Conservation (phyloP, 2,888 invertebrate species). For the Beris chalybata region DNA sequence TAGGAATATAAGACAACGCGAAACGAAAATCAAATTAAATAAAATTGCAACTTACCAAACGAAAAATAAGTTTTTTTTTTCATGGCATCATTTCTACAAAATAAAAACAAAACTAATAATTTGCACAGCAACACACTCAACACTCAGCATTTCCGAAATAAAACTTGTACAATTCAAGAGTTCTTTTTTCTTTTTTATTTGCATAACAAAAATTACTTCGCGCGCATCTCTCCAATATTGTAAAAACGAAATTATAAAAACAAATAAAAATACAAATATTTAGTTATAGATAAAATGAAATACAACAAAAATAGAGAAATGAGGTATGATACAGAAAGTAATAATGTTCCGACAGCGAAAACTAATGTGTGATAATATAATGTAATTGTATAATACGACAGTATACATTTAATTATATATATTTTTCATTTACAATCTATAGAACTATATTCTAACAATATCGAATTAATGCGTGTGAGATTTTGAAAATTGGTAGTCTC, state of each 20-base stretch:
- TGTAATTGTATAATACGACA: too few species aligned
- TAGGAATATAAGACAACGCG: neutral
- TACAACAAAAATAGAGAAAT: constrained; percentile 1
- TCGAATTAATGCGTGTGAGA: too few species aligned
- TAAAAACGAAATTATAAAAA: neutral
- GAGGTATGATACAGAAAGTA: neutral
- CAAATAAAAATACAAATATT: neutral
- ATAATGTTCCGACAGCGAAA: neutral
- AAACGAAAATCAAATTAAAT: constrained; percentile 1
- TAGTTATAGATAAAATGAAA: neutral
- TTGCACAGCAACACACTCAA: too few species aligned
- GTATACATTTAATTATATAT: too few species aligned
- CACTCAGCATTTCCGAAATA: neutral
- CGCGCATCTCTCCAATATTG: too few species aligned
- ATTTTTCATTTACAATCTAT: too few species aligned
- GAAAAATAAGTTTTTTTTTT: neutral
- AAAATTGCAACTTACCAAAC: neutral
- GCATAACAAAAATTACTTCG: too few species aligned
- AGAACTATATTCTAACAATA: too few species aligned
- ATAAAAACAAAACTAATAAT: too few species aligned
- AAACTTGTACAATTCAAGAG: neutral
- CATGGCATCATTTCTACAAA: too few species aligned
- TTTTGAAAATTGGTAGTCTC: neutral
- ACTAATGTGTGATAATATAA: too few species aligned
- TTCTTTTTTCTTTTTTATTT: neutral